Evolutionary conservation across 2,888 invertebrate genomes (phyloP).

Genomic region (Acholoe squamosa): DNA sequence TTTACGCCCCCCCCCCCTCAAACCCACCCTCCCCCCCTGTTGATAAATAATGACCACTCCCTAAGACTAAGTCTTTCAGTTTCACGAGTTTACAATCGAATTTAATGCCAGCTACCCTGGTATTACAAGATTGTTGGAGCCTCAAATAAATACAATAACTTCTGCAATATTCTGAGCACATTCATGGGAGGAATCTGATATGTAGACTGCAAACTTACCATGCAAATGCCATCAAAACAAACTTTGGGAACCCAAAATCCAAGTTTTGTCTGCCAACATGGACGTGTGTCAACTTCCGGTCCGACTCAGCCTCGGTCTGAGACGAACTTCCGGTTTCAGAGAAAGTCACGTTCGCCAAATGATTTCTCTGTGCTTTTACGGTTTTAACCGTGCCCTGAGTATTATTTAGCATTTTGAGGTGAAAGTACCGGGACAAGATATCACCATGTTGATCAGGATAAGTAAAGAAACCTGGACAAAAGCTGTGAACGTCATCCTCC

Average conservation of each 20-base stretch:
- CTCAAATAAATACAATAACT: too few relatives aligned
- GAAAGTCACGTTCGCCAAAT: background rate
- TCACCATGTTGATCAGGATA: conserved; percentile 31
- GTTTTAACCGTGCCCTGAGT: background rate
- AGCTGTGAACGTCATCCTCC: conserved; percentile 81
- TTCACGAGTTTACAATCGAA: too few relatives aligned
- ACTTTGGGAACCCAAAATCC: conserved; percentile 6
- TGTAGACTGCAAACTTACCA: conserved; percentile 3
- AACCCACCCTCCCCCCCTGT: too few relatives aligned
- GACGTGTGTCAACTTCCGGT: conserved; percentile 52
- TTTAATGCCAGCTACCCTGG: too few relatives aligned
- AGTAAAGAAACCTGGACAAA: conserved; percentile 24
- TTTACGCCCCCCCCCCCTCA: too few relatives aligned
- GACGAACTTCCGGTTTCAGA: background rate
- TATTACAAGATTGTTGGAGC: too few relatives aligned
- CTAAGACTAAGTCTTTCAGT: too few relatives aligned
- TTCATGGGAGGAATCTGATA: background rate
- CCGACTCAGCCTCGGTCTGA: background rate
- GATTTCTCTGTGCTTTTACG: background rate
- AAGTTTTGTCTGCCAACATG: conserved; percentile 46
- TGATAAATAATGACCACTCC: too few relatives aligned
- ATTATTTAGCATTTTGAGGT: background rate
- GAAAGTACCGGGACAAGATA: background rate
- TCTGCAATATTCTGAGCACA: too few relatives aligned
- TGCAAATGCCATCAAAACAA: conserved; percentile 49